phyloP scores from a whole-genome alignment of 1,140 invertebrate species.

The Ceratina australensis region DNA sequence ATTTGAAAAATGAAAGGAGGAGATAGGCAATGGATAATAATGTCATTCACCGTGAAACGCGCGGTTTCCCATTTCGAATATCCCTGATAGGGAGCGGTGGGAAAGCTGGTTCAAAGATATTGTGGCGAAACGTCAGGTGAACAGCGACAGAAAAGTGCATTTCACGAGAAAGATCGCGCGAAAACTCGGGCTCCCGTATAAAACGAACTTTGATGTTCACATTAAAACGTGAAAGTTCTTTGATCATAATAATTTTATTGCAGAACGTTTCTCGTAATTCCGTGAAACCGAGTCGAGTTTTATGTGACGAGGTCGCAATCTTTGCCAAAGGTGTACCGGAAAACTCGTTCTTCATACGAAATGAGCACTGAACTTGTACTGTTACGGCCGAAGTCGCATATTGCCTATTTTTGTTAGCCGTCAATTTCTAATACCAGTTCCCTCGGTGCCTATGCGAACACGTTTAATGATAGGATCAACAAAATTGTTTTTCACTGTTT shows the following conservation, averaged over 20 bases:
- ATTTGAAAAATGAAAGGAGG: no score
- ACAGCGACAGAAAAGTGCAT: no score
- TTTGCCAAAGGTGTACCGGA: neutral
- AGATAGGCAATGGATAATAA: no score
- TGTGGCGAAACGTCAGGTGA: no score
- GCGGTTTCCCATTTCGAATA: neutral
- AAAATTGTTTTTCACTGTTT: no score
- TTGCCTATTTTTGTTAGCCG: neutral
- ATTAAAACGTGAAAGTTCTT: conserved; percentile 8
- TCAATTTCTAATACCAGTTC: conserved; percentile 2
- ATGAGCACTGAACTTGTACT: conserved; percentile 36
- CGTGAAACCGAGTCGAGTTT: conserved; percentile 13
- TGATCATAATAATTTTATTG: conserved; percentile 28
- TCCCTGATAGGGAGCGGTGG: no score
- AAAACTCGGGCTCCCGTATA: neutral
- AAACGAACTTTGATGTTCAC: conserved; percentile 26
- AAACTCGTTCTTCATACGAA: conserved; percentile 25
- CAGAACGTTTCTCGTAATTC: conserved; percentile 15
- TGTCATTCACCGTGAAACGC: neutral
- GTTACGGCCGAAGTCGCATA: conserved; percentile 12
- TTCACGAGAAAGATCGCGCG: neutral
- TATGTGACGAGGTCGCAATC: conserved; percentile 13
- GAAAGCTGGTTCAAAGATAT: no score
- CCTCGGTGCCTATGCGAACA: no score
- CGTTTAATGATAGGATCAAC: no score